These are phyloP conservation scores for Ctenochaetus hawaiiensis DNA, from an alignment of 2,797 vertebrate species.

Conservation along the genomic window DNA sequence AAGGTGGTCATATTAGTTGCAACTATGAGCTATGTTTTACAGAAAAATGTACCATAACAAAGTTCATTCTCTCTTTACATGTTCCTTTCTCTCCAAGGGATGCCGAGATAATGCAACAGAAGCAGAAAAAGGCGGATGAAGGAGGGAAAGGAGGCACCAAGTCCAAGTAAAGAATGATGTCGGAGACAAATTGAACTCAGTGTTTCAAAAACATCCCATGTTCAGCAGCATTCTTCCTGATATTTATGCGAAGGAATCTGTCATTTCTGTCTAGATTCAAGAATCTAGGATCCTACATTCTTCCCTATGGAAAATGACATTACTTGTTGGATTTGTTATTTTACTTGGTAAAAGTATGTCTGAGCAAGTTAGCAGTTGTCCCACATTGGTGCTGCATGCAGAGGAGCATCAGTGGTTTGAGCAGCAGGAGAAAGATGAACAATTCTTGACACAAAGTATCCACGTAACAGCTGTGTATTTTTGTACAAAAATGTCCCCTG, in stretches of 20 bases:
- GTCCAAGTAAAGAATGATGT: conserved; percentile 83
- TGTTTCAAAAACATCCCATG: conserved; percentile 57
- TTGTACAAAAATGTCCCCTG: conserved; percentile 83
- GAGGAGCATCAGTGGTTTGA: conserved; percentile 62
- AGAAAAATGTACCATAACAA: background rate
- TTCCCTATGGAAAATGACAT: conserved; percentile 73
- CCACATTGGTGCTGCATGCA: conserved; percentile 68
- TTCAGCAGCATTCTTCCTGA: conserved; percentile 71
- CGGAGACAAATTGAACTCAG: conserved; percentile 28
- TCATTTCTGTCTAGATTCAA: conserved; percentile 72
- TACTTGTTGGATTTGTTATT: conserved; percentile 73
- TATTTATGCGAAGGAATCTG: conserved; percentile 74
- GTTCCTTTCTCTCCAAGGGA: conserved; percentile 82
- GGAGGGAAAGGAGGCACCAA: conserved; percentile 76
- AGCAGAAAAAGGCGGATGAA: conserved; percentile 91
- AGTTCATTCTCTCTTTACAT: conserved; percentile 1
- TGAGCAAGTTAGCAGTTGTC: conserved; percentile 56
- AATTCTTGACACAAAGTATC: conserved; percentile 68
- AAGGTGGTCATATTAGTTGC: background rate
- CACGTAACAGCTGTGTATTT: conserved; percentile 80
- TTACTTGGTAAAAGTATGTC: conserved; percentile 69
- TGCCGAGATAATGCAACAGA: conserved; percentile 97
- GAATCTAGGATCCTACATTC: conserved; percentile 73
- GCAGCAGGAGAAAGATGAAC: conserved; percentile 68
- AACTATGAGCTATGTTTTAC: background rate